Evolutionary conservation across 2,113 vertebrate species (phyloP).

Genomic region (Galbula dea): DNA sequence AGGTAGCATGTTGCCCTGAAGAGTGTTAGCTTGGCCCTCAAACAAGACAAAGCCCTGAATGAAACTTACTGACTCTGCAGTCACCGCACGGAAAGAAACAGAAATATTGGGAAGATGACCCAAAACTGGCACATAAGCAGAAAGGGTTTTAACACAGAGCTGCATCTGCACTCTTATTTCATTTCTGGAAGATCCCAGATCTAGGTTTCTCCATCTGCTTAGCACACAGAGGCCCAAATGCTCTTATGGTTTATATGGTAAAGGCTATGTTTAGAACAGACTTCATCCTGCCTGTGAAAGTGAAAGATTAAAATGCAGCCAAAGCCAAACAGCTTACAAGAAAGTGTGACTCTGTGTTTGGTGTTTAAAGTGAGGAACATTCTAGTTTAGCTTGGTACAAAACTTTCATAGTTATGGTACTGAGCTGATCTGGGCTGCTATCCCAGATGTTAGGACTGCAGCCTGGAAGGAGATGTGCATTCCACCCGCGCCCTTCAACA

Average conservation of each 20-base stretch:
- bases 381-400: background rate
- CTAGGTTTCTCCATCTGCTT: background rate
- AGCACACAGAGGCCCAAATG: background rate
- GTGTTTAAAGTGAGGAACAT: background rate
- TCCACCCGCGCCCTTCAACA: background rate
- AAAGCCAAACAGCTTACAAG: background rate
- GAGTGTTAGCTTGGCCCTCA: background rate
- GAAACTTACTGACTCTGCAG: background rate
- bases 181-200: background rate
- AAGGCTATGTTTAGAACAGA: background rate
- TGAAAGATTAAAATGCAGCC: background rate
- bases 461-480: conserved; percentile 23
- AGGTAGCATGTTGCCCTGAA: background rate
- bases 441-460: conserved; percentile 40
- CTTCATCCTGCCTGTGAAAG: background rate
- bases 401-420: background rate
- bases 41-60: background rate
- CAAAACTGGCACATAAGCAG: background rate
- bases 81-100: background rate
- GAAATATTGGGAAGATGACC: background rate
- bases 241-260: background rate
- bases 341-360: background rate
- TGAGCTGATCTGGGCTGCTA: background rate
- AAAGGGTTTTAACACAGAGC: background rate
- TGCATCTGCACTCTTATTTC: background rate